Evolutionary conservation across 92 coral and sea anemone species (phyloP).

Genomic region (Paragorgia papillata): DNA sequence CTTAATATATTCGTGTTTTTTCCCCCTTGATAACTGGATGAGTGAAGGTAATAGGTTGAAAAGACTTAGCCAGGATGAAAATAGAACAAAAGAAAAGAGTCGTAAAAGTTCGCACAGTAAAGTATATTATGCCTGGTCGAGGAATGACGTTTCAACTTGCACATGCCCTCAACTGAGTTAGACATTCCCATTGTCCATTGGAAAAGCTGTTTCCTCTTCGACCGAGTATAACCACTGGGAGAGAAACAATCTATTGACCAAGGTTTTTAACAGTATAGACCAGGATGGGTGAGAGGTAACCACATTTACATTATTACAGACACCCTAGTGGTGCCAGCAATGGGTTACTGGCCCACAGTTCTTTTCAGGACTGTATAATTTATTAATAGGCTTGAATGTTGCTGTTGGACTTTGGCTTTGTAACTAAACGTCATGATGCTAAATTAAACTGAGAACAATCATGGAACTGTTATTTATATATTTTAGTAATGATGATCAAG

Average conservation of each 20-base stretch:
- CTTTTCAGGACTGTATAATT: too few species aligned
- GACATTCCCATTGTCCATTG: slow-evolving; percentile 45
- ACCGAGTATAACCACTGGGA: slow-evolving; percentile 52
- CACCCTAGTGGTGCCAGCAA: slow-evolving; percentile 8
- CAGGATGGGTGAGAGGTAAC: too few species aligned
- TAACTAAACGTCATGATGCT: too few species aligned
- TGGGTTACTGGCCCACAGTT: too few species aligned
- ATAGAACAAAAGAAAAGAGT: slow-evolving; percentile 3
- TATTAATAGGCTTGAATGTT: too few species aligned
- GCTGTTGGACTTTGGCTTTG: too few species aligned
- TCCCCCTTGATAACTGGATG: slow-evolving; percentile 26
- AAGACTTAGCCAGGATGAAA: slow-evolving; percentile 8
- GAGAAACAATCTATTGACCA: slow-evolving; percentile 29
- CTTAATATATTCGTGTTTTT: too few species aligned
- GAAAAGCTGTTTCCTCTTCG: slow-evolving; percentile 22
- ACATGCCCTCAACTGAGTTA: slow-evolving; percentile 37
- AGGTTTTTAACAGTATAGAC: too few species aligned
- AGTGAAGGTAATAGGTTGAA: slow-evolving; percentile 13
- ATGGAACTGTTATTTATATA: too few species aligned
- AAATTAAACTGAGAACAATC: too few species aligned
- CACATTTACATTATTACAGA: slow-evolving; percentile 16
- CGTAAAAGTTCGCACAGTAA: too few species aligned
- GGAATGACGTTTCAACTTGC: slow-evolving; percentile 50
- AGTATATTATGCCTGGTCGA: slow-evolving; percentile 28
- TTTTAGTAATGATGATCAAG: too few species aligned